phyloP scores from a whole-genome alignment of 2,113 vertebrate genomes.

The Phrynosoma platyrhinos region DNA sequence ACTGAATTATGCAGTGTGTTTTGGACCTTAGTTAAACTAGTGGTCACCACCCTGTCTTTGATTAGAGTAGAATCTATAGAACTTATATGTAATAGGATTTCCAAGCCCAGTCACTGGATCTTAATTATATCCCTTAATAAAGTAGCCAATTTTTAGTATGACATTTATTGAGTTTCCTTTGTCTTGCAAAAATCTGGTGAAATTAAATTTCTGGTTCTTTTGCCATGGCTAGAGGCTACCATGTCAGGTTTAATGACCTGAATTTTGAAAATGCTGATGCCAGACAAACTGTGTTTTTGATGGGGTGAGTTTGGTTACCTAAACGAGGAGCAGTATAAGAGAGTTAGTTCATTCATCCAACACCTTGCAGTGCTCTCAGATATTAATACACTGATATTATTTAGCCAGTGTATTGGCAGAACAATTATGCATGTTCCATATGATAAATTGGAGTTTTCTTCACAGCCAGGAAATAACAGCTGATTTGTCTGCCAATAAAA shows the following conservation, averaged over 20 bases:
- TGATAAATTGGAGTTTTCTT: conserved; percentile 54
- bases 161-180: not conserved
- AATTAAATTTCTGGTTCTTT: not conserved
- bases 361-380: not conserved
- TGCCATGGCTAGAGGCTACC: not conserved
- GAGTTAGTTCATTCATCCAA: not conserved
- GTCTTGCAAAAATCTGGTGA: not conserved
- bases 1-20: too few relatives aligned
- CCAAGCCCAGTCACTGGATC: not conserved
- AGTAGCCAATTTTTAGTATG: not conserved
- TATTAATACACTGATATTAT: conserved; percentile 19
- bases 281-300: not conserved
- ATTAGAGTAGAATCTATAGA: not conserved
- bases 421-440: conserved; percentile 35
- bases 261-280: conserved; percentile 20
- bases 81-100: not conserved
- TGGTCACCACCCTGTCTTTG: not conserved
- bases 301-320: not conserved
- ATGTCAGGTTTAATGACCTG: not conserved
- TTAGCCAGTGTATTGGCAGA: conserved; percentile 29
- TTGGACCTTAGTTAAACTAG: not conserved
- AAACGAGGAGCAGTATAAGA: not conserved
- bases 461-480: conserved; percentile 50
- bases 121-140: not conserved
- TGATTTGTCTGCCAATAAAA: conserved; percentile 17